Conservation (phyloP, 2,888 invertebrate genomes). For the Andrena fulva region DNA sequence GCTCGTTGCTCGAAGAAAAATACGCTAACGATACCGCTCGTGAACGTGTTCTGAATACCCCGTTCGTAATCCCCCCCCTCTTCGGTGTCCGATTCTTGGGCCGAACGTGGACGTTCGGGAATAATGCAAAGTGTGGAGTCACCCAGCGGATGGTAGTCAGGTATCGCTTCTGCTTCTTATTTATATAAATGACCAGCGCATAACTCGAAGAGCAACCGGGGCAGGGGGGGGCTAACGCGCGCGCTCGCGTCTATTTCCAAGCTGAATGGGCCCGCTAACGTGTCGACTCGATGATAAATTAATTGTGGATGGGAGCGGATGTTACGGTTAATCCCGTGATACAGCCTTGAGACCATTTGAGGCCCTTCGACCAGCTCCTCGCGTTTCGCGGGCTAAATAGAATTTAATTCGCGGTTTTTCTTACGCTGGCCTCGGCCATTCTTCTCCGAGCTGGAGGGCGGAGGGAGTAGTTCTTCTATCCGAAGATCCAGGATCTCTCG, state of each 20-base stretch:
- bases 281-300: slow-evolving; percentile 74
- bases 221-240: slow-evolving; percentile 60
- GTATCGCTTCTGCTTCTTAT: slow-evolving; percentile 84
- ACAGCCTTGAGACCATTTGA: slow-evolving; percentile 22
- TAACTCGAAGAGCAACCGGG: slow-evolving; percentile 72
- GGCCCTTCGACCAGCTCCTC: not conserved
- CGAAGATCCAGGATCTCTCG: slow-evolving; percentile 33
- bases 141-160: slow-evolving; percentile 82
- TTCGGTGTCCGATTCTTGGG: slow-evolving; percentile 63
- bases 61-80: slow-evolving; percentile 72
- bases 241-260: slow-evolving; percentile 67
- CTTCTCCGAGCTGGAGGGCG: too few species aligned
- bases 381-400: slow-evolving; percentile 2
- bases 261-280: slow-evolving; percentile 56
- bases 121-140: slow-evolving; percentile 84
- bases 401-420: slow-evolving; percentile 12
- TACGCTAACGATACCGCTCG: slow-evolving; percentile 81
- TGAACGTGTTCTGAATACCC: slow-evolving; percentile 75
- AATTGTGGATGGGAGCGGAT: slow-evolving; percentile 66
- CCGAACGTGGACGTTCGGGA: slow-evolving; percentile 69
- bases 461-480: slow-evolving; percentile 3
- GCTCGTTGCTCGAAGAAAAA: slow-evolving; percentile 77
- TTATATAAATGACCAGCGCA: slow-evolving; percentile 85
- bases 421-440: not conserved
- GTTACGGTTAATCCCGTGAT: slow-evolving; percentile 66